These are phyloP conservation scores for Martes martes DNA, from an alignment of 2,113 vertebrate species.

Conservation along the genomic window DNA sequence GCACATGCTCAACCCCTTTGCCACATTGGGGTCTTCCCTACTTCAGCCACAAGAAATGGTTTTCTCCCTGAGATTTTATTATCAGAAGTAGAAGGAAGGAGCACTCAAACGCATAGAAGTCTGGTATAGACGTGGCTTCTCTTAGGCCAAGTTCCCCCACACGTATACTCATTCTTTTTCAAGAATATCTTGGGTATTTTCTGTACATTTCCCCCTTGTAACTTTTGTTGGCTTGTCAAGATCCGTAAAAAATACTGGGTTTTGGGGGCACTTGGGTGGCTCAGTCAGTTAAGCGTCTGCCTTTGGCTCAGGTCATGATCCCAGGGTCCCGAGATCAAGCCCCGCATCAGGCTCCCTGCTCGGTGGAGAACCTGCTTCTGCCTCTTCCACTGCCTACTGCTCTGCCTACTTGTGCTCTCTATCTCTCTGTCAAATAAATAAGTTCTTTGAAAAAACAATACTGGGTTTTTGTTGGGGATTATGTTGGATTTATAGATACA, in stretches of 20 bases:
- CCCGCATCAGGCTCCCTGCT: too few relatives aligned
- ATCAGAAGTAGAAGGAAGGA: background rate
- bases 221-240: slow-evolving; percentile 23
- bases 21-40: background rate
- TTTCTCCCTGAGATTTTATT: background rate
- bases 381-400: too few relatives aligned
- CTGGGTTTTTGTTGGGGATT: slow-evolving; percentile 35
- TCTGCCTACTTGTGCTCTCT: too few relatives aligned
- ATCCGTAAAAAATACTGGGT: slow-evolving; percentile 37
- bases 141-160: background rate
- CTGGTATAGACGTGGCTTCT: background rate
- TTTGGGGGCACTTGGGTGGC: background rate
- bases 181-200: background rate
- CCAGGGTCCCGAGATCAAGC: too few relatives aligned
- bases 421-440: too few relatives aligned
- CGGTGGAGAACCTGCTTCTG: too few relatives aligned
- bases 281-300: too few relatives aligned
- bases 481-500: slow-evolving; percentile 46
- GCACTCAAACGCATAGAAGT: background rate
- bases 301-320: too few relatives aligned
- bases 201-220: background rate
- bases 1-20: background rate
- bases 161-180: background rate
- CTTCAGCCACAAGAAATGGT: background rate
- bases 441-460: too few relatives aligned